Conservation (phyloP, 2,113 vertebrate genomes). For the Sisor rabdophorus region DNA sequence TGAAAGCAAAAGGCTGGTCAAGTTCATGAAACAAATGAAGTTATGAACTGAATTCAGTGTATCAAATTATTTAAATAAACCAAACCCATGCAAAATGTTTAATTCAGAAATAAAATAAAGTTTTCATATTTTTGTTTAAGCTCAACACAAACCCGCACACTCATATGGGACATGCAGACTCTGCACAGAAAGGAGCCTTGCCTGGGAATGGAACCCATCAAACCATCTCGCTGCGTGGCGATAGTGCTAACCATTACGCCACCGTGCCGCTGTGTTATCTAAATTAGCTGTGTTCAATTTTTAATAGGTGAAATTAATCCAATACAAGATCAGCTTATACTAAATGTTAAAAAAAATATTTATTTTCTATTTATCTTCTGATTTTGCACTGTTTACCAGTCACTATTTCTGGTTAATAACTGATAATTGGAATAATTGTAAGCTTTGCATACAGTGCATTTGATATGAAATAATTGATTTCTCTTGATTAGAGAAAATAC, state of each 20-base stretch:
- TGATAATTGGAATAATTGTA: neutral
- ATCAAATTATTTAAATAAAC: neutral
- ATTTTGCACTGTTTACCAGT: neutral
- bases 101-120: neutral
- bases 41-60: neutral
- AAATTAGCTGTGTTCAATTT: too few species aligned
- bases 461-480: too few species aligned
- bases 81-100: neutral
- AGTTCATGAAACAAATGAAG: neutral
- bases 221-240: too few species aligned
- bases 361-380: neutral
- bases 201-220: too few species aligned
- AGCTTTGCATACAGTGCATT: neutral
- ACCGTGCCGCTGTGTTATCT: too few species aligned
- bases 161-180: too few species aligned
- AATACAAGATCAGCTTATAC: neutral
- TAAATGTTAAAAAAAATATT: neutral
- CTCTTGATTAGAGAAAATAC: constrained; percentile 29
- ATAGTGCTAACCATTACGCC: too few species aligned
- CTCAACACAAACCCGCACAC: too few species aligned
- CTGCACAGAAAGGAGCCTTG: too few species aligned
- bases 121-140: neutral
- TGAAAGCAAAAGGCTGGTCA: neutral
- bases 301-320: too few species aligned
- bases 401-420: neutral